Percentiles rank a stretch among this genome's conserved stretches.
Conservation (phyloP, 2,888 invertebrate genomes). For the Diloba caeruleocephala region DNA sequence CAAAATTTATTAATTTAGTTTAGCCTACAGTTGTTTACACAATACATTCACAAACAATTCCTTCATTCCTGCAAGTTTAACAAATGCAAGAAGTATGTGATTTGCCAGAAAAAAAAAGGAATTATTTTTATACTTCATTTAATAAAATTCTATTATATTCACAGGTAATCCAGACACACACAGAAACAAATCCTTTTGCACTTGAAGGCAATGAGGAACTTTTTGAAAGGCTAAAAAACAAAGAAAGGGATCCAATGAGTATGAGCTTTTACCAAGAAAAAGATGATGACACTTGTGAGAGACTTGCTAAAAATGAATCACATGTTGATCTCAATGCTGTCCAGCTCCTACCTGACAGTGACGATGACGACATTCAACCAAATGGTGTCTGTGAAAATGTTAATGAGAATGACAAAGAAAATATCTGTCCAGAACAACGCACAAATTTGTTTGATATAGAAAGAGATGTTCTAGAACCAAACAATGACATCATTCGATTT, state of each 20-base stretch:
- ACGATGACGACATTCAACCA: constrained; percentile 80
- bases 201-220: constrained; percentile 82
- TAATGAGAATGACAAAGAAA: constrained; percentile 74
- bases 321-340: constrained; percentile 90
- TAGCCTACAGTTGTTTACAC: no score
- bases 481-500: constrained; percentile 79
- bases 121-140: background rate
- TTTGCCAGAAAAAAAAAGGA: background rate
- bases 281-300: constrained; percentile 86
- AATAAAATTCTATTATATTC: constrained; percentile 27
- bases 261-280: constrained; percentile 91
- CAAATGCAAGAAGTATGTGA: no score
- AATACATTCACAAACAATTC: no score
- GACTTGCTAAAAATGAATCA: constrained; percentile 72
- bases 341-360: constrained; percentile 87
- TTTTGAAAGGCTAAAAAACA: constrained; percentile 86
- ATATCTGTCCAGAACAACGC: constrained; percentile 70
- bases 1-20: no score
- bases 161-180: constrained; percentile 83
- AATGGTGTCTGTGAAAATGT: constrained; percentile 68
- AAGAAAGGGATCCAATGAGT: constrained; percentile 90
- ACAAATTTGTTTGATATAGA: constrained; percentile 65
- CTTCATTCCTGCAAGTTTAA: no score
- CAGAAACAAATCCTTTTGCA: constrained; percentile 84
- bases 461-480: constrained; percentile 69